Evolutionary conservation across 2,113 vertebrate genomes (phyloP), one percentile per base, ranked within the genome.

Genomic region (Lophura nycthemera): DNA sequence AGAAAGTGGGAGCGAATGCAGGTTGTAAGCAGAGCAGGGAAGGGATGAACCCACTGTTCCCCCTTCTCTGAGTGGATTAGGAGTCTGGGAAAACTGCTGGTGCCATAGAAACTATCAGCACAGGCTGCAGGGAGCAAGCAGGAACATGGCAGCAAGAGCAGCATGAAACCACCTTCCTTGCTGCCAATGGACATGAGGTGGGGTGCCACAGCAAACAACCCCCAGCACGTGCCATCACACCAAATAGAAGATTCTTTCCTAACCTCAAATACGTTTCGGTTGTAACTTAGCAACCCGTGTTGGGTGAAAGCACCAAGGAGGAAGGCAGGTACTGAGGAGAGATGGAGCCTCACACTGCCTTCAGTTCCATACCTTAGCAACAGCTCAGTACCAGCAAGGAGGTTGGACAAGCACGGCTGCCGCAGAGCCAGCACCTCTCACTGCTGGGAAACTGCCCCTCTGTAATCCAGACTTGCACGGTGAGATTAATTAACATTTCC

Each of bases 221-320:
- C 34, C 10, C 21, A 25, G 87, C 90, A 71, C 79, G 1, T 0
- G 81, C 48, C 69, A 32, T n/a, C 40, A 36, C 72, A 56, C 60
- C 82, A 21, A 36, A 29, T 21, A 4, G 13, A 52, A 66, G 77
- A 43, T 40, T 65, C 24, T 30, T 50, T 36, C 84, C 79, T 36
- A 74, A 30, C 69, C 78, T 34, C 52, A 75, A 89, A 17, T 43
- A 2, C 15, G 77, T 77, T 36, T 56, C 79, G 80, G 82, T 65
- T 67, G 94, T 70, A 89, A 76, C 74, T 89, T 14, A 83, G 91
- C 94, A 95, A 77, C 87, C 82, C 15, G 27, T 21, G 8, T 45
- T 2, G 52, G 72, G 34, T 24, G 11, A 47, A 43, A 56, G 78
- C 82, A 43, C 21, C 92, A 42, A 36, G 6, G 18, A 47, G 78